These are phyloP conservation scores for Thecophora atra DNA, from an alignment of 2,888 invertebrate genomes.

Conservation along the genomic window DNA sequence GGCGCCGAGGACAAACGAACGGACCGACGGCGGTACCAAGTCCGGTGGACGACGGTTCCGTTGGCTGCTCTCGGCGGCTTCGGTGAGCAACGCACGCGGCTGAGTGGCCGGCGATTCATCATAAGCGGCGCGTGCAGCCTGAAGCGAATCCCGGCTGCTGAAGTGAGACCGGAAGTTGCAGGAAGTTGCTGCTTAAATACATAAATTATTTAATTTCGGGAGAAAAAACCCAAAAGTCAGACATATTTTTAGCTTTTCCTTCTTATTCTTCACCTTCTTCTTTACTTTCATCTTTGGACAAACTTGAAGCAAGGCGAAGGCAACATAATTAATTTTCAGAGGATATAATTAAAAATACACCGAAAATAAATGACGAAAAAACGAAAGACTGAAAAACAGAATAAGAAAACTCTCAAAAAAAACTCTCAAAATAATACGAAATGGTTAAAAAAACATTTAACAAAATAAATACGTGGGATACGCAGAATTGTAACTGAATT, in stretches of 20 bases:
- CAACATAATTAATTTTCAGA: slow-evolving; percentile 9
- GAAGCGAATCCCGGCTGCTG: background rate
- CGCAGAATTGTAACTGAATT: background rate
- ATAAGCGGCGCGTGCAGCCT: slow-evolving; percentile 3
- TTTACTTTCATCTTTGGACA: background rate
- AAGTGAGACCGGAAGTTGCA: slow-evolving; percentile 28
- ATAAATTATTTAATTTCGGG: slow-evolving; percentile 34
- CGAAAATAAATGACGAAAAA: slow-evolving; percentile 4
- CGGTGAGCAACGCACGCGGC: background rate
- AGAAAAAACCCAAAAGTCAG: slow-evolving; percentile 49
- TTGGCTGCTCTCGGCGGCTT: background rate
- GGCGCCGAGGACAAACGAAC: background rate
- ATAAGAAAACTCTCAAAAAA: background rate
- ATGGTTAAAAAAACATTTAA: background rate
- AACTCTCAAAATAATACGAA: background rate
- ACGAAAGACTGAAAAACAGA: background rate
- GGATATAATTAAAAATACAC: slow-evolving; percentile 14
- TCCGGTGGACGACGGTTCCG: background rate
- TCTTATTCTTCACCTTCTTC: background rate
- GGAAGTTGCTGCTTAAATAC: slow-evolving; percentile 33
- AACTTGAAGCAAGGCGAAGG: background rate
- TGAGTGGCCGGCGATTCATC: slow-evolving; percentile 18
- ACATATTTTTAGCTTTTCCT: slow-evolving; percentile 1
- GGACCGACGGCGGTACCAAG: too few species aligned
- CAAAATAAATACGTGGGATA: background rate